These are phyloP conservation scores for Sphaerophoria taeniata DNA, from an alignment of 2,888 invertebrate species.

Conservation along the genomic window DNA sequence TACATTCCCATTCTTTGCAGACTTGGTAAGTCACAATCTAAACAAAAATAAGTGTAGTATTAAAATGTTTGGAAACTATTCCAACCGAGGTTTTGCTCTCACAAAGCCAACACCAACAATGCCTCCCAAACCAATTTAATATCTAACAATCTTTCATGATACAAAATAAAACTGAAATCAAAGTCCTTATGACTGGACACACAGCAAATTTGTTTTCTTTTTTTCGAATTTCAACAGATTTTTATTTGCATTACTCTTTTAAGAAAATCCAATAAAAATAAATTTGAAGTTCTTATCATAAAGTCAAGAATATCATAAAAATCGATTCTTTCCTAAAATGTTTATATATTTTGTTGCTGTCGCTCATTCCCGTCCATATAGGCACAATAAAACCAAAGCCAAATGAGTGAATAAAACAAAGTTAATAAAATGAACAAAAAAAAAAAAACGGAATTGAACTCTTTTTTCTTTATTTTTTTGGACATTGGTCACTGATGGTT, in stretches of 20 bases:
- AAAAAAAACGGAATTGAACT: not conserved
- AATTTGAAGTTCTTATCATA: constrained; percentile 46
- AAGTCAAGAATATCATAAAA: constrained; percentile 29
- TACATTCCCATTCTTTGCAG: no score
- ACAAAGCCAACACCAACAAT: no score
- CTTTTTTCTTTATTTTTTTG: not conserved
- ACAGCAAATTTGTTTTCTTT: no score
- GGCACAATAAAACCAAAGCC: constrained; percentile 36
- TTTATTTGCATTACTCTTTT: not conserved
- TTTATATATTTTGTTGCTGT: not conserved
- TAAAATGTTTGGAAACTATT: no score
- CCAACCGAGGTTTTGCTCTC: no score
- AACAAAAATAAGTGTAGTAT: no score
- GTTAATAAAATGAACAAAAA: constrained; percentile 50
- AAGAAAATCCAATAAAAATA: constrained; percentile 31
- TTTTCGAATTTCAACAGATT: not conserved
- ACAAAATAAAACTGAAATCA: no score
- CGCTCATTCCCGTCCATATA: not conserved
- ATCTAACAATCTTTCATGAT: no score
- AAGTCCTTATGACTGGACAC: no score
- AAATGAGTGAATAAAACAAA: constrained; percentile 64
- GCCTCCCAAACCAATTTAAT: no score
- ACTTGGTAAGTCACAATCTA: no score
- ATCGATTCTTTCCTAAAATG: not conserved
- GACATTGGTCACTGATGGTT: constrained; percentile 58